Base-by-base conservation (phyloP, 2,797 vertebrate genomes). In the Coregonus ussuriensis region DNA sequence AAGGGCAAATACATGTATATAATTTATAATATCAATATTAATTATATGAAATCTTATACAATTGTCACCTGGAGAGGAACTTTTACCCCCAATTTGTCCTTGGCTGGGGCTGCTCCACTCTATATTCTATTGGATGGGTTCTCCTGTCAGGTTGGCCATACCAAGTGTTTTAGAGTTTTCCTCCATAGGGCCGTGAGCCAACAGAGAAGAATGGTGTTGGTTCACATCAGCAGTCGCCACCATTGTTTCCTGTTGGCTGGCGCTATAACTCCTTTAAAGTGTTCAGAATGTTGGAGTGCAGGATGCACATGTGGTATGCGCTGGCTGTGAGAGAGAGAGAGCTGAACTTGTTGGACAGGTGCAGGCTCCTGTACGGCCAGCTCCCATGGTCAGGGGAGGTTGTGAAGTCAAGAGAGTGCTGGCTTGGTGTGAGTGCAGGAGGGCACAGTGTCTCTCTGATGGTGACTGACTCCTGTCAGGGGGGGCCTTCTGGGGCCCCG, bases 401-500 rank as follows among this genome's bases (percentile, higher is more conserved):
- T 51, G 54, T 66, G 53, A 25, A 18, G 18, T 62, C 6, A 56
- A 62, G 47, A 29, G 16, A 69, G 31, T 16, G 16, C 67, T 67
- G 71, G 14, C 52, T 72, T 21, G 33, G 71, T 72, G 51, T 66
- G 72, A 59, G 69, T 81, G 73, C 74, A 62, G 53, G 76, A 78
- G 81, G 85, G 77, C 21, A 62, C 35, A 47, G 54, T 54, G 9
- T 68, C 68, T 71, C 84, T 85, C 78, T 86, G 76, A 33, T 53
- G 54, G 65, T 74, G 70, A 9, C n/a, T 65, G 71, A 85, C 70
- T 74, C 73, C 74, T 84, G 74, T 85, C 80, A 82, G 53, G 16
- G 15, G 53, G 82, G 83, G 84, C 86, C 81, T 83, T 74, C 72
- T 78, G 76, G 33, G 79, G 79, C 87, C 87, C 89, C 3, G 52